phyloP scores from a whole-genome alignment of 2,113 vertebrate genomes.

The Salvelinus namaycush region DNA sequence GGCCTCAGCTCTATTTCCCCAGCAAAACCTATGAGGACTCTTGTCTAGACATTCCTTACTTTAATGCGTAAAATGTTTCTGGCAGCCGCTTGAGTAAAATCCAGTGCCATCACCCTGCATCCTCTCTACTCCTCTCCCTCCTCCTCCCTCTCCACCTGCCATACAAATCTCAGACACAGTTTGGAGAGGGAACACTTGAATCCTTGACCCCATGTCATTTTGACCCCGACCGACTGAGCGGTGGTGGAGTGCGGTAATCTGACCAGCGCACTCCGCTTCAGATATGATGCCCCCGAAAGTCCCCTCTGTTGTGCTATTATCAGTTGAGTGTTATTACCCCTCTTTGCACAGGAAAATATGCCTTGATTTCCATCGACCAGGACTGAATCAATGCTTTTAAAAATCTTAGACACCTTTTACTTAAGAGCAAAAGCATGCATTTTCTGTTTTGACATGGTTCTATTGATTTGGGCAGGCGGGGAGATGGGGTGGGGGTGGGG shows the following conservation, averaged over 20 bases:
- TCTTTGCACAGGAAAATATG: constrained; percentile 81
- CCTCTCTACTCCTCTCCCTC: constrained; percentile 22
- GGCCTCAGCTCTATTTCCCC: constrained; percentile 40
- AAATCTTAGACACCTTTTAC: constrained; percentile 96
- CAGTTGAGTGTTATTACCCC: constrained; percentile 86
- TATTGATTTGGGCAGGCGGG: constrained; percentile 84
- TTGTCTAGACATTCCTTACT: constrained; percentile 61
- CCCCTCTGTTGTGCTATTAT: constrained; percentile 77
- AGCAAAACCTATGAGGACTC: constrained; percentile 44
- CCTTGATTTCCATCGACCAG: constrained; percentile 90
- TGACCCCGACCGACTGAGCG: constrained; percentile 65
- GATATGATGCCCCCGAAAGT: constrained; percentile 44
- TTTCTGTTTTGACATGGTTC: constrained; percentile 95
- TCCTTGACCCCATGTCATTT: constrained; percentile 68
- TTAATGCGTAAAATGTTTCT: constrained; percentile 70
- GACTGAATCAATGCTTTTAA: constrained; percentile 97
- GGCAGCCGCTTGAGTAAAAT: constrained; percentile 59
- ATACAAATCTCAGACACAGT: constrained; percentile 55
- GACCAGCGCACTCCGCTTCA: constrained; percentile 65
- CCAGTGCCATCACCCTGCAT: constrained; percentile 41
- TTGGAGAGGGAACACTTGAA: constrained; percentile 40
- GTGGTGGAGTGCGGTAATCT: constrained; percentile 62
- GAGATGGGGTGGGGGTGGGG: constrained; percentile 31
- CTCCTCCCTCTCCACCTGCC: constrained; percentile 32
- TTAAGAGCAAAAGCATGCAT: constrained; percentile 98